Evolutionary conservation across 2,888 invertebrate genomes (phyloP), one percentile per base, ranked within the genome.

Genomic region (Timema cristinae): DNA sequence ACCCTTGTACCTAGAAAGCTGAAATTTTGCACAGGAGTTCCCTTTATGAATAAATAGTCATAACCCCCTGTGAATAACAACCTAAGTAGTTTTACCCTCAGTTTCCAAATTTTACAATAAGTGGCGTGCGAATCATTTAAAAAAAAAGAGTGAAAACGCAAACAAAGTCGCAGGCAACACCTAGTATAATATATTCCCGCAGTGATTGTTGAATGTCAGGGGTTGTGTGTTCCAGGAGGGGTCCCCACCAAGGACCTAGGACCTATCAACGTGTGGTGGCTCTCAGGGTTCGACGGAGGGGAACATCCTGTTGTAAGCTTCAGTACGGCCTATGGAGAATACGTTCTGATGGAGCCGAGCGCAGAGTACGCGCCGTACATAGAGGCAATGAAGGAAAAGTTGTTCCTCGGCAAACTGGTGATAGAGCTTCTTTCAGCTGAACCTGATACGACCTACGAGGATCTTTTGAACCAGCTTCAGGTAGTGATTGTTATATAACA

Each of bases 261-360:
- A 0, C 94, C 94, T 0, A 91, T 94, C 77, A 90, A 90, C 80
- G 91, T 92, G 82, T 94, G 94, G 94, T 93, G 86, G 83, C 88
- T 91, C 61, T 88, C 91, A 75, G 93, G 93, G 9, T 93, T 90
- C 83, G 94, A 94, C 82, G 93, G 92, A 51, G 93, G 93, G 50
- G 88, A 89, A 76, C 86, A 86, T 77, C 89, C 91, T 72, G 85
- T 92, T 69, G 86, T 94, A 69, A 92, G 91, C 56, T 85, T 94
- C 77, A 89, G 89, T 50, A 93, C 93, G 71, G 89, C 88, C 79
- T 92, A 87, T 83, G 93, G 90, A 6, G 92, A 93, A 79, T 94
- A 94, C 81, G 90, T 91, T 80, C 83, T 95, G 72, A 86, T 92
- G 85, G 87, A 88, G 76, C 90, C 93, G 0, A 90, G 90, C 76